phyloP scores from a whole-genome alignment of 2,888 invertebrate genomes.

The Orthosia incerta region DNA sequence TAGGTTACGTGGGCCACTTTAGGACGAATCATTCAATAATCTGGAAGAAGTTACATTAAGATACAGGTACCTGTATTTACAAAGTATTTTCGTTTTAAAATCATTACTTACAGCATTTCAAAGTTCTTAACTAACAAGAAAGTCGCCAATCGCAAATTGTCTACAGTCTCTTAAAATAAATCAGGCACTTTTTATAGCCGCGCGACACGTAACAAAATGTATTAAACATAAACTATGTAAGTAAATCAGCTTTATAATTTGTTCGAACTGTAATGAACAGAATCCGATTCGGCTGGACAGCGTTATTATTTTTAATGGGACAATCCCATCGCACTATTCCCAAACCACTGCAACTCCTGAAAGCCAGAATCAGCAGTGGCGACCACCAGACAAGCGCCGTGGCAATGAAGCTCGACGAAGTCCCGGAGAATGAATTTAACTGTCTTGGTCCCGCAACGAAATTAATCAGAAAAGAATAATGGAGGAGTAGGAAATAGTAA shows the following conservation, averaged over 20 bases:
- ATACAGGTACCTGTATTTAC: no score
- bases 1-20: constrained; percentile 29
- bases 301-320: no score
- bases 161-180: constrained; percentile 52
- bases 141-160: constrained; percentile 40
- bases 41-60: constrained; percentile 11
- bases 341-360: no score
- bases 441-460: no score
- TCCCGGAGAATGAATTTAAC: no score
- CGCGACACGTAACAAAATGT: constrained; percentile 49
- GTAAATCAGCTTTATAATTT: constrained; percentile 19
- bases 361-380: no score
- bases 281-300: no score
- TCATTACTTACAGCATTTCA: background rate
- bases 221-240: constrained; percentile 27
- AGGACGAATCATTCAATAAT: constrained; percentile 29
- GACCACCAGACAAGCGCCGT: no score
- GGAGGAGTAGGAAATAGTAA: no score
- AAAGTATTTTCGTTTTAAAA: constrained; percentile 1
- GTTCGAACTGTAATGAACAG: background rate
- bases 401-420: no score
- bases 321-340: no score
- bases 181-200: constrained; percentile 53
- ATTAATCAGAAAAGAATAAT: no score
- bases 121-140: constrained; percentile 34